A percentile compares a stretch with the other conserved stretches of the same genome.
These are phyloP conservation scores for Mobula birostris DNA, from an alignment of 2,113 vertebrate species.

Conservation along the genomic window DNA sequence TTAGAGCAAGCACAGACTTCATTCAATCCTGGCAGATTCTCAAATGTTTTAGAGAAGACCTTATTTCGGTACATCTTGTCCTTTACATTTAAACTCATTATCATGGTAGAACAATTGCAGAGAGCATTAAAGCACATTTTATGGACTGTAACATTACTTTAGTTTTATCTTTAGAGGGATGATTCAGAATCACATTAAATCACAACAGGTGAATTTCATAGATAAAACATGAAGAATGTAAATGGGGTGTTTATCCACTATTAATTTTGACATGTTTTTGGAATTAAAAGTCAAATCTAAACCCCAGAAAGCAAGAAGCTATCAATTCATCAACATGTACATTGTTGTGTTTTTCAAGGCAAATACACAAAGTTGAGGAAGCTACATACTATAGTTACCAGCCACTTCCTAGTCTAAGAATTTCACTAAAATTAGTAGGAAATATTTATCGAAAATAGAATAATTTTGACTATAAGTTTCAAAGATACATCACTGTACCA, in stretches of 20 bases:
- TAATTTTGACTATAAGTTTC: background rate
- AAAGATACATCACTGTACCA: background rate
- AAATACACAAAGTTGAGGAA: background rate
- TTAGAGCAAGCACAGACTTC: background rate
- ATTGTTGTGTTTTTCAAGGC: background rate
- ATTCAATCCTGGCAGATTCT: background rate
- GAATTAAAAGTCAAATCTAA: background rate
- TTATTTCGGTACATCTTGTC: background rate
- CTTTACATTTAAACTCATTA: background rate
- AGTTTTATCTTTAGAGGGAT: background rate
- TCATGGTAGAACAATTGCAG: background rate
- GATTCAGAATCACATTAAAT: background rate
- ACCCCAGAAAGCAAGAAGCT: background rate
- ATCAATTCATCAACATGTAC: background rate
- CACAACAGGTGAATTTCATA: background rate
- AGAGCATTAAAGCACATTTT: background rate
- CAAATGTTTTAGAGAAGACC: background rate
- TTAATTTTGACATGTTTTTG: background rate
- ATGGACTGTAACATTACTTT: background rate
- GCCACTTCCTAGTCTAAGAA: background rate
- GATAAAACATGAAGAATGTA: background rate
- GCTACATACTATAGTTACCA: background rate
- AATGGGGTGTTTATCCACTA: background rate
- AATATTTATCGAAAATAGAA: background rate
- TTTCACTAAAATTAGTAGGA: background rate